Evolutionary conservation across 2,113 vertebrate genomes (phyloP), one percentile per base, ranked within the genome.

Genomic region (Tylochromis polylepis): DNA sequence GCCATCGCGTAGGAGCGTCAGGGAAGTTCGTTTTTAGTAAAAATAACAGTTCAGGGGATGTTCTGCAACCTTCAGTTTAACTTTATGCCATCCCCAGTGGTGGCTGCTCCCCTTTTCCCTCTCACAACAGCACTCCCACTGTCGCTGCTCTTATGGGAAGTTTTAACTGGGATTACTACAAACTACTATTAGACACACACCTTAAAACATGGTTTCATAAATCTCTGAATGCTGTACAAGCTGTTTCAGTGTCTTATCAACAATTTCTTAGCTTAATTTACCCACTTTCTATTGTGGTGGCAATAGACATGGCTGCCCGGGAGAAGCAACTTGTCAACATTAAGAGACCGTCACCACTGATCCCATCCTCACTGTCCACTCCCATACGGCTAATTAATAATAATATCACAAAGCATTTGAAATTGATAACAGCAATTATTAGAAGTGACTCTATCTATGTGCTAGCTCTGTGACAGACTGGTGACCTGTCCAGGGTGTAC

Each of bases 281-380:
- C 60, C 60, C 1, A 38, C 18, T 34, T 6, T 65, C 31, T 65
- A 36, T 62, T 36, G 31, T 2, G 20, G 5, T 62, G 59, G 31
- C 59, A 62, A 12, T 31, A n/a, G 5, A 36, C 31, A 36, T n/a
- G 18, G 2, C 59, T 62, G 34, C 18, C 5, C 31, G 20, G 59
- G 31, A 62, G 59, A 3, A 62, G 59, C 59, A 62, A 62, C 31
- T 62, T 62, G 18, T 62, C 59, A 62, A 62, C 59, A 34, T 34
- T 34, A 34, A 34, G 31, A 7, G 5, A 7, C 31, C 31, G 7
- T 34, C 31, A 36, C 34, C 34, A 36, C 31, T 36, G 60, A 65
- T 65, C 31, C 6, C 57, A 29, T 59, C 31, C 18, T 65, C 2
- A 36, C 31, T 65, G 10, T 65, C 60, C 31, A 65, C 5, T 36